phyloP scores from a whole-genome alignment of 2,797 vertebrate genomes.

The Microchirus variegatus region DNA sequence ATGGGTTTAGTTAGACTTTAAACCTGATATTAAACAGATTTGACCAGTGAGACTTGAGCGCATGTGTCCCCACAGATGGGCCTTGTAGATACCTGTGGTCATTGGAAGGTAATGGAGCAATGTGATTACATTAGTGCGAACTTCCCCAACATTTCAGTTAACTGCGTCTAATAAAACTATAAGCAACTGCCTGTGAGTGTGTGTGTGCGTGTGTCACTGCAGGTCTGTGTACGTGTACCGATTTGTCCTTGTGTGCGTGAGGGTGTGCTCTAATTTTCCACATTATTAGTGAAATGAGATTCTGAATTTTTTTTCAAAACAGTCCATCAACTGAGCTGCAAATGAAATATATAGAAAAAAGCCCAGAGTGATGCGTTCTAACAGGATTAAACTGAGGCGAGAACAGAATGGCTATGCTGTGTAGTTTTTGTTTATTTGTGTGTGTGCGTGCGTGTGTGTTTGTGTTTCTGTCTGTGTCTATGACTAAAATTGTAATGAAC shows the following conservation, averaged over 20 bases:
- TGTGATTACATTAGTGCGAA: conserved; percentile 57
- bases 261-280: conserved; percentile 48
- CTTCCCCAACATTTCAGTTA: conserved; percentile 71
- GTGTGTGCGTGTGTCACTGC: conserved; percentile 2
- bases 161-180: conserved; percentile 53
- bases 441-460: conserved; percentile 29
- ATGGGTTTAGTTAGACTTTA: no score
- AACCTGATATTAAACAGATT: conserved; percentile 7
- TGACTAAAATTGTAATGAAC: conserved; percentile 58
- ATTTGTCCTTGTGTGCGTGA: background rate
- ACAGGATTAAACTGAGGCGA: conserved; percentile 66
- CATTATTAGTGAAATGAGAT: conserved; percentile 73
- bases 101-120: conserved; percentile 59
- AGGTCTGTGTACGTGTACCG: conserved; percentile 4
- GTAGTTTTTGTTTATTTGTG: conserved; percentile 35
- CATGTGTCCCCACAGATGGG: conserved; percentile 39
- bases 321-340: conserved; percentile 69
- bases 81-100: conserved; percentile 45
- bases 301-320: conserved; percentile 77
- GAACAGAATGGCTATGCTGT: conserved; percentile 41
- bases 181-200: conserved; percentile 22
- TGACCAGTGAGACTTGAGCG: conserved; percentile 50
- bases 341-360: conserved; percentile 68
- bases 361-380: conserved; percentile 54
- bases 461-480: conserved; percentile 37